Conservation (phyloP, 2,888 invertebrate genomes). For the Thymelicus sylvestris region DNA sequence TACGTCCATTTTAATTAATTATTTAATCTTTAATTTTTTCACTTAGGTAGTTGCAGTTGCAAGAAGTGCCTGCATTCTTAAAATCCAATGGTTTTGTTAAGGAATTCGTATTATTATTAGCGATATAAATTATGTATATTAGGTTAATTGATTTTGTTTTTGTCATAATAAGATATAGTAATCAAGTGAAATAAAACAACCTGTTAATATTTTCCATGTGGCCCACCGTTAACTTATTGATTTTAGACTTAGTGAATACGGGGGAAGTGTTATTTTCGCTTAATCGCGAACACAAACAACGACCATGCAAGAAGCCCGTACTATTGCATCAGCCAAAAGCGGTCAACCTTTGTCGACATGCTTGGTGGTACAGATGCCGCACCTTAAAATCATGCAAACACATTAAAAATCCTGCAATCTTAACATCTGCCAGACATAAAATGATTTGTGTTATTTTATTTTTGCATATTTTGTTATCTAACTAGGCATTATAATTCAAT, state of each 20-base stretch:
- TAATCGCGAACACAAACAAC: conserved; percentile 56
- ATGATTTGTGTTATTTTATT: not conserved
- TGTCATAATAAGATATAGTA: not conserved
- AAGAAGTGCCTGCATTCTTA: too few relatives aligned
- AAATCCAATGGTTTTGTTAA: too few relatives aligned
- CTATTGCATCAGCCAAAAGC: conserved; percentile 79
- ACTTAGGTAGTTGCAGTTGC: too few relatives aligned
- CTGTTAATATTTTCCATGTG: not conserved
- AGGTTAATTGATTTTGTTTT: too few relatives aligned
- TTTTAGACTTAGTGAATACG: conserved; percentile 52
- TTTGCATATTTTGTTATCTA: too few relatives aligned
- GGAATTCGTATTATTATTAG: not conserved
- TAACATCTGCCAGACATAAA: conserved; percentile 18
- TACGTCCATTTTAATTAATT: too few relatives aligned
- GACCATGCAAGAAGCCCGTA: conserved; percentile 64
- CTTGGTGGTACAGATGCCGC: conserved; percentile 56
- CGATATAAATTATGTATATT: not conserved
- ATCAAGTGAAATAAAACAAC: conserved; percentile 10
- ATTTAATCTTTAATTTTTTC: too few relatives aligned
- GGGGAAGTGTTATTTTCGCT: conserved; percentile 53
- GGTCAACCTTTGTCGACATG: conserved; percentile 61
- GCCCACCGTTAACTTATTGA: conserved; percentile 39
- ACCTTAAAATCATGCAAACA: conserved; percentile 53
- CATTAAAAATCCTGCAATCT: conserved; percentile 43
- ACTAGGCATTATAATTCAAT: too few relatives aligned